Evolutionary conservation across 1,140 invertebrate genomes (phyloP), one percentile per base, ranked within the genome.

Genomic region (Eumeta japonica): DNA sequence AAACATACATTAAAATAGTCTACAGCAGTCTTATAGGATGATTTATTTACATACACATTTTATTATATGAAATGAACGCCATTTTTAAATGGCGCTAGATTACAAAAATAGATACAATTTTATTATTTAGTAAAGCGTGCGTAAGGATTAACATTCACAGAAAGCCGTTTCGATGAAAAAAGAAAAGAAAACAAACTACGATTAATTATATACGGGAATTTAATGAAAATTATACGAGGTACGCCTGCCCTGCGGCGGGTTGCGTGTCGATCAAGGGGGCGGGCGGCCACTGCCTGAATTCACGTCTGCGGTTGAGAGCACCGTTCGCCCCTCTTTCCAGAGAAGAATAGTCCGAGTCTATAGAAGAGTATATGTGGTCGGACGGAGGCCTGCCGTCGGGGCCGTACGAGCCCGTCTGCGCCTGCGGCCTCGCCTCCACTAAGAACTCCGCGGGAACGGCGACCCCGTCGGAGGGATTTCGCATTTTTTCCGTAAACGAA

Each of bases 291-390:
- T 71, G 66, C 39, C 70, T 54, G 37, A 74, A 67, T 10, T 74
- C 66, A 32, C 63, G 49, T 41, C 70, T 58, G 37, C 70, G 48
- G 42, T 64, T 71, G 12, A 4, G 5, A 7, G 56, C 54, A 54
- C 63, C 65, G 51, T 54, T 65, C 33, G 52, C 62, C 36, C 67
- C 67, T 52, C 75, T 43, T 46, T 77, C 75, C 62, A 77, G 55
- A 15, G 72, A 75, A 2, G 75, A 77, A 52, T 91, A 90, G 63
- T 90, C 88, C 35, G 88, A 89, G 71, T 90, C 89, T 60, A 91
- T 90, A 52, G 86, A 89, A 36, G 88, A 89, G 59, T 91, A 91
- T 52, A 91, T 90, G 66, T 90, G 89, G 72, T 90, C 89, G 20
- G 87, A 89, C 2, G 86, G 81, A 10, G 88, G 88, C 44, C 87